Evolutionary conservation across 1,140 invertebrate genomes (phyloP).

Genomic region (Drosophila cardini): DNA sequence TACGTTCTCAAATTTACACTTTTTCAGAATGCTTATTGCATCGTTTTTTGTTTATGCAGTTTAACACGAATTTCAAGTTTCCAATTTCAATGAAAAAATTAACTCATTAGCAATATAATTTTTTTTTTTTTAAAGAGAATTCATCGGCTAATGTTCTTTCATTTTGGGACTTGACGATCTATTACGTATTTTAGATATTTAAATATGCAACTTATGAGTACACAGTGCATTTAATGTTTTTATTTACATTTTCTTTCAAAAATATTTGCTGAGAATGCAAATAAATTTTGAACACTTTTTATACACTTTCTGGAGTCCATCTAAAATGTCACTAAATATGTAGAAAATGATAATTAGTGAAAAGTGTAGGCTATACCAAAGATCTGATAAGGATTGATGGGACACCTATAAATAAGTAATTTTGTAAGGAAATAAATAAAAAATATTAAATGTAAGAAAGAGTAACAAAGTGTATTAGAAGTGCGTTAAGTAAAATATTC

Average conservation of each 20-base stretch:
- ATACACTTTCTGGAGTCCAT: neutral
- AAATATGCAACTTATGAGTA: neutral
- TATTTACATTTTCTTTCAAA: neutral
- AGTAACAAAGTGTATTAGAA: neutral
- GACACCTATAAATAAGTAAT: too few species aligned
- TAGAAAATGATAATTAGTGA: neutral
- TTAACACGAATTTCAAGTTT: slow-evolving; percentile 18
- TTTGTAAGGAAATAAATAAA: too few species aligned
- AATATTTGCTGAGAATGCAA: slow-evolving; percentile 29
- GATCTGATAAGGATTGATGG: too few species aligned
- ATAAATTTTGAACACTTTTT: slow-evolving; percentile 5
- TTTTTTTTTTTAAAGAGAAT: neutral
- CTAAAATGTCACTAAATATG: neutral
- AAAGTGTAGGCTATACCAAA: neutral
- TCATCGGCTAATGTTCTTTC: neutral
- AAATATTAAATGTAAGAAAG: neutral
- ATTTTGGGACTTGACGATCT: neutral
- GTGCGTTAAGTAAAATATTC: neutral
- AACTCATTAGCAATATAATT: neutral
- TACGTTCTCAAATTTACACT: neutral
- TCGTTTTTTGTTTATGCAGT: neutral
- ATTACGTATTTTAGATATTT: neutral
- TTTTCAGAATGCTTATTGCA: neutral
- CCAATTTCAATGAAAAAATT: slow-evolving; percentile 14
- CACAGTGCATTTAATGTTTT: slow-evolving; percentile 1